Conservation (phyloP, 64 coral and sea anemone species). For the Stichodactyla mertensii region DNA sequence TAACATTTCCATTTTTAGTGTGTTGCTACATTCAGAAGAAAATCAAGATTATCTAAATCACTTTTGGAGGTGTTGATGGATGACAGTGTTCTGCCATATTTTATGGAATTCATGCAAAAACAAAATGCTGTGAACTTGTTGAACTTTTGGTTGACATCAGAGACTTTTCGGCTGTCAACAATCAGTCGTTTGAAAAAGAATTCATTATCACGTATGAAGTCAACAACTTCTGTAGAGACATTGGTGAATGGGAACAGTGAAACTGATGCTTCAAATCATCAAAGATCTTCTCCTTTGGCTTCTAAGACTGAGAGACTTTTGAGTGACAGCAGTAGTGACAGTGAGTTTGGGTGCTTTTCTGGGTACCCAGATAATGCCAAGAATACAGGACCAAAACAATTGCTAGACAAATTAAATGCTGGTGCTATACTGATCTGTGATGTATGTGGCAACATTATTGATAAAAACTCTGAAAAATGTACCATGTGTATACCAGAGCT, state of each 20-base stretch:
- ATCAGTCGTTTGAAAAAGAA: constrained; percentile 80
- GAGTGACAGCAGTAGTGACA: constrained; percentile 37
- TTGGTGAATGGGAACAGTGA: constrained; percentile 22
- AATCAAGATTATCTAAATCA: constrained; percentile 77
- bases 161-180: constrained; percentile 88
- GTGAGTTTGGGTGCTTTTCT: constrained; percentile 74
- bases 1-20: constrained; percentile 50
- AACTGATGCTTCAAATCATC: background rate
- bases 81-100: constrained; percentile 84
- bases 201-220: constrained; percentile 70
- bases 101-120: constrained; percentile 95
- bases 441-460: constrained; percentile 31
- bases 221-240: constrained; percentile 18
- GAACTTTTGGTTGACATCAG: constrained; percentile 96
- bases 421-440: constrained; percentile 46
- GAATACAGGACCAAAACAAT: background rate
- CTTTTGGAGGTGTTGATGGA: constrained; percentile 76
- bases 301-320: constrained; percentile 14
- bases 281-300: background rate
- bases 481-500: background rate
- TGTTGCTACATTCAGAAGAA: constrained; percentile 84
- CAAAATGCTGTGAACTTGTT: constrained; percentile 94
- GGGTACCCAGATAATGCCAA: background rate
- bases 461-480: background rate
- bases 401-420: constrained; percentile 25